phyloP scores from a whole-genome alignment of 2,888 invertebrate genomes.

The Physocephala rufipes region DNA sequence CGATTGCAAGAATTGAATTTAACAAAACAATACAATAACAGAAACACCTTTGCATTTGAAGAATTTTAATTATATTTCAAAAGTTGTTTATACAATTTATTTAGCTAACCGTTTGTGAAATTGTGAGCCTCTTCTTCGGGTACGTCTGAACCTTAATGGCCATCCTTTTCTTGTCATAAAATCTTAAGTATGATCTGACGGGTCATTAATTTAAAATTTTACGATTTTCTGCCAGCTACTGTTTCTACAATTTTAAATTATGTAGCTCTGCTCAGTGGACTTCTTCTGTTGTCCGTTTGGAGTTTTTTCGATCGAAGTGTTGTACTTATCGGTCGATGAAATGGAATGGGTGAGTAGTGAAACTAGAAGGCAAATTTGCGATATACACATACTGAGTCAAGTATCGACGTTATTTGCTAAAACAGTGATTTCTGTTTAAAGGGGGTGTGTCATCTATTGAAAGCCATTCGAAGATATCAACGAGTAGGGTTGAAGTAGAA shows the following conservation, averaged over 20 bases:
- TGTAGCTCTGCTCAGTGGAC: conserved; percentile 51
- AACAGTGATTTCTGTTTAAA: neutral
- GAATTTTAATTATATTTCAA: conserved; percentile 36
- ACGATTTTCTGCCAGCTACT: conserved; percentile 59
- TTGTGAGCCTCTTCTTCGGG: conserved; percentile 13
- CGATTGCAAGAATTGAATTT: too few relatives aligned
- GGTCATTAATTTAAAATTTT: conserved; percentile 63
- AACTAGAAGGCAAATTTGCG: conserved; percentile 16
- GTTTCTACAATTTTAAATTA: conserved; percentile 62
- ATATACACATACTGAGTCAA: conserved; percentile 4
- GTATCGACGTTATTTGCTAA: neutral
- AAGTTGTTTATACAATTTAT: conserved; percentile 6
- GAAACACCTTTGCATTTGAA: conserved; percentile 22
- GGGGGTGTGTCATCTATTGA: conserved; percentile 33
- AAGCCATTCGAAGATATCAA: conserved; percentile 26
- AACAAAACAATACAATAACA: neutral
- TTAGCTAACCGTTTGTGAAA: neutral
- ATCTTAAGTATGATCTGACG: conserved; percentile 62
- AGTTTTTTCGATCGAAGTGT: conserved; percentile 39
- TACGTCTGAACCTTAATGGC: neutral
- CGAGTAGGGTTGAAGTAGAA: too few relatives aligned
- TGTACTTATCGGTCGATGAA: too few relatives aligned
- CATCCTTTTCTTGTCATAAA: conserved; percentile 52
- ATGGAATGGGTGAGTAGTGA: neutral
- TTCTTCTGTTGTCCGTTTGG: conserved; percentile 43